Percentiles rank a stretch among this genome's conserved stretches.
These are phyloP conservation scores for Gallinago undulata DNA, from an alignment of 2,113 vertebrate genomes.

Conservation along the genomic window DNA sequence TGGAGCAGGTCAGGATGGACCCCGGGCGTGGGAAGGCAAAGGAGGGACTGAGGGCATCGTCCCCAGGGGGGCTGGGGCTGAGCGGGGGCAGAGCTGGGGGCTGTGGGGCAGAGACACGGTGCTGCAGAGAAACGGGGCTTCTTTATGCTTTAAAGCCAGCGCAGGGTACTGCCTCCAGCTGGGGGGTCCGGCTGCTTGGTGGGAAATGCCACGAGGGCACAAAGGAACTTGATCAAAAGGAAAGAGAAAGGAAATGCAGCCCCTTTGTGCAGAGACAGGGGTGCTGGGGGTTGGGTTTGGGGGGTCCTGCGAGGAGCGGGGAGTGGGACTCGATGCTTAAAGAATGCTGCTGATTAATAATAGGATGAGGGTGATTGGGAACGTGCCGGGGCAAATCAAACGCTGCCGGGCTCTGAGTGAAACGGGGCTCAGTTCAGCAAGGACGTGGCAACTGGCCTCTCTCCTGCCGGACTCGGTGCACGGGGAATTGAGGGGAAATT, in stretches of 20 bases:
- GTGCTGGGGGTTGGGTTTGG: not conserved
- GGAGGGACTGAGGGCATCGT: accelerated
- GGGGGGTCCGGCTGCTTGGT: not conserved
- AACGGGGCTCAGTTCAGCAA: not conserved
- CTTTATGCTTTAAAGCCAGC: not conserved
- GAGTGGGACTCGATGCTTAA: not conserved
- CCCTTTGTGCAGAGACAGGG: not conserved
- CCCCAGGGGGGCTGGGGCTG: not conserved
- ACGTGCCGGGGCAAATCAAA: not conserved
- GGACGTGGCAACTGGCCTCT: not conserved
- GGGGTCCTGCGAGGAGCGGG: not conserved
- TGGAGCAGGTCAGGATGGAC: not conserved
- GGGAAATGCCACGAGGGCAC: slow-evolving; percentile 37
- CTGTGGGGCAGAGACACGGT: accelerated
- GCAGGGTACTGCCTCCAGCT: not conserved
- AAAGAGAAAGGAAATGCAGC: not conserved
- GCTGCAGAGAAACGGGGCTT: not conserved
- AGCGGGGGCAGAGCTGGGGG: not conserved
- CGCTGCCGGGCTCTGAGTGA: not conserved
- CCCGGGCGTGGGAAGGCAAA: not conserved
- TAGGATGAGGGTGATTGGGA: not conserved
- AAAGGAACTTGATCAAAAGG: slow-evolving; percentile 7
- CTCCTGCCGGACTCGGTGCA: not conserved
- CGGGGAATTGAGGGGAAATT: not conserved
- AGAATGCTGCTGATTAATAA: not conserved